phyloP scores from a whole-genome alignment of 2,113 vertebrate genomes.

The Spea multiplicata region DNA sequence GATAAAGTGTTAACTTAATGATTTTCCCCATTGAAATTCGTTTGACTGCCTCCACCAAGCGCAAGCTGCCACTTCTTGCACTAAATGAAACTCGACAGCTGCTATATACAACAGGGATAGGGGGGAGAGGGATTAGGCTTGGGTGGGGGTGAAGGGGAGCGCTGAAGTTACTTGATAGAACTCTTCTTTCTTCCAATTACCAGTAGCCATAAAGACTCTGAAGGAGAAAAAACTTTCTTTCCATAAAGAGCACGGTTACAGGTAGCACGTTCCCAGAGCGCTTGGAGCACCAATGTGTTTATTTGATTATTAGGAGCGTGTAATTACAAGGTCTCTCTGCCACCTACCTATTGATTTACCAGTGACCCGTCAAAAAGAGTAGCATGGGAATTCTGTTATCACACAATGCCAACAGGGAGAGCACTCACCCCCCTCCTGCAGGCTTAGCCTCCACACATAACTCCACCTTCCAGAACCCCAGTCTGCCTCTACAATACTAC shows the following conservation, averaged over 20 bases:
- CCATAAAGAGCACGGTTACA: not conserved
- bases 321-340: constrained; percentile 90
- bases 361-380: constrained; percentile 98
- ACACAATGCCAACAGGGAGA: constrained; percentile 75
- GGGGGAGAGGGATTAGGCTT: constrained; percentile 74
- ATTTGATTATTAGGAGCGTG: constrained; percentile 61
- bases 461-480: constrained; percentile 47
- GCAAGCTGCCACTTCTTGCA: constrained; percentile 79
- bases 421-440: constrained; percentile 62
- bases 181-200: constrained; percentile 53
- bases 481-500: constrained; percentile 32
- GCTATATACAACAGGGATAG: constrained; percentile 77
- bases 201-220: constrained; percentile 30
- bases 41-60: constrained; percentile 79
- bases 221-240: not conserved
- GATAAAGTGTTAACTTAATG: constrained; percentile 91
- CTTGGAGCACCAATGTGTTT: not conserved
- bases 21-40: constrained; percentile 77
- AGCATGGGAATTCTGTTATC: constrained; percentile 91
- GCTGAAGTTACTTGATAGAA: constrained; percentile 44
- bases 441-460: constrained; percentile 51
- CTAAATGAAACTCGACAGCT: constrained; percentile 81
- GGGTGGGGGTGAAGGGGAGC: constrained; percentile 36
- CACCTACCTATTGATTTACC: constrained; percentile 94
- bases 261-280: not conserved